phyloP scores from a whole-genome alignment of 2,797 vertebrate genomes.

The Fratercula arctica region DNA sequence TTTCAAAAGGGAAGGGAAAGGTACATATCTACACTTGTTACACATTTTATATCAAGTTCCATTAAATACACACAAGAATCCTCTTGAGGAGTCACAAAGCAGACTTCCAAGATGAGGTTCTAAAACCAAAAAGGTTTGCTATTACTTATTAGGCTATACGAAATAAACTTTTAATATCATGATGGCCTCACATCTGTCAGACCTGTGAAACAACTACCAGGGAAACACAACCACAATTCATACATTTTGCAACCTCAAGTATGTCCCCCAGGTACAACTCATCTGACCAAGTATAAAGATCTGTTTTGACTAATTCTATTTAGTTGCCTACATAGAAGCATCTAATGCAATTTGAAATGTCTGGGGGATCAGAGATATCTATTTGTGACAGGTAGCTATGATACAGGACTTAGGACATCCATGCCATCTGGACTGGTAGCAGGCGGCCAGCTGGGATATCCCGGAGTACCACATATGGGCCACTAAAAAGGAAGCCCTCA shows the following conservation, averaged over 20 bases:
- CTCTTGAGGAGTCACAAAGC: background rate
- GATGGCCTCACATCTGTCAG: background rate
- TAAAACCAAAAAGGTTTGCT: background rate
- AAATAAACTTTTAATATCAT: background rate
- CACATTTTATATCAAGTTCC: background rate
- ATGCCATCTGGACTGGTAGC: background rate
- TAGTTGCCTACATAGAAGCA: background rate
- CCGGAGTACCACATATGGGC: background rate
- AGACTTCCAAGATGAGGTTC: background rate
- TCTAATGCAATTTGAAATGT: background rate
- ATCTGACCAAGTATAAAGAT: background rate
- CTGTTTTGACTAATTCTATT: background rate
- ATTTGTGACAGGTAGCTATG: background rate
- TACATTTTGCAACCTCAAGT: background rate
- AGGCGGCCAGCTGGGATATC: background rate
- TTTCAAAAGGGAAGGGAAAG: background rate
- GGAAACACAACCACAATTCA: background rate
- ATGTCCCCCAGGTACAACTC: background rate
- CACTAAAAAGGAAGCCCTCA: background rate
- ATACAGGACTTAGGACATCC: background rate
- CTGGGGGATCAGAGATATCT: background rate
- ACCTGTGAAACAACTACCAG: background rate
- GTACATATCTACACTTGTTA: background rate
- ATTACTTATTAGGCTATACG: background rate
- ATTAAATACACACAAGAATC: background rate